A percentile compares a stretch with the other conserved stretches of the same genome.
Conservation (phyloP, 2,113 vertebrate species). For the Campylorhamphus procurvoides region DNA sequence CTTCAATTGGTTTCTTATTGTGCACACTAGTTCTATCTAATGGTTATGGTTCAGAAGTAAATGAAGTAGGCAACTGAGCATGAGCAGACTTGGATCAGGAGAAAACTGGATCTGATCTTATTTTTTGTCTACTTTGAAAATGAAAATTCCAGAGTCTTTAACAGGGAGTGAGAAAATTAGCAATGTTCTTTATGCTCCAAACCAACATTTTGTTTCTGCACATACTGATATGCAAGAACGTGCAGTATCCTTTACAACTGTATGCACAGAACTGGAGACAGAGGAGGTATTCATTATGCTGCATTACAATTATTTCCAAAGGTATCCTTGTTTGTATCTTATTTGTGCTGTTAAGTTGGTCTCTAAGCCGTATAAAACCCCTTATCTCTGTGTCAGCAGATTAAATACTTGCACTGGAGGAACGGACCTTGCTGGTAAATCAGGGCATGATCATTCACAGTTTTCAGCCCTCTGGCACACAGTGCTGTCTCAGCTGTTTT, state of each 20-base stretch:
- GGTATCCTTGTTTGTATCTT: background rate
- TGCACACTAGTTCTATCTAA: background rate
- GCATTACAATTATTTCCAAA: background rate
- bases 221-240: background rate
- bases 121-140: background rate
- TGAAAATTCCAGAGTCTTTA: background rate
- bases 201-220: background rate
- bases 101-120: background rate
- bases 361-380: background rate
- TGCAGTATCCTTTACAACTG: background rate
- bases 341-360: background rate
- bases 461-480: background rate
- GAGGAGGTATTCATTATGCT: background rate
- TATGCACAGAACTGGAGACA: background rate
- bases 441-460: background rate
- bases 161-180: background rate
- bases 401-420: constrained; percentile 3
- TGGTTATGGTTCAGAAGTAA: background rate
- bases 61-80: background rate
- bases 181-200: background rate
- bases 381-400: constrained; percentile 24
- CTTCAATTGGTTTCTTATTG: background rate
- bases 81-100: background rate
- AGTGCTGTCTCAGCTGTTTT: background rate
- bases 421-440: background rate